Evolutionary conservation across 2,797 vertebrate genomes (phyloP).

Genomic region (Chaetophractus vellerosus): DNA sequence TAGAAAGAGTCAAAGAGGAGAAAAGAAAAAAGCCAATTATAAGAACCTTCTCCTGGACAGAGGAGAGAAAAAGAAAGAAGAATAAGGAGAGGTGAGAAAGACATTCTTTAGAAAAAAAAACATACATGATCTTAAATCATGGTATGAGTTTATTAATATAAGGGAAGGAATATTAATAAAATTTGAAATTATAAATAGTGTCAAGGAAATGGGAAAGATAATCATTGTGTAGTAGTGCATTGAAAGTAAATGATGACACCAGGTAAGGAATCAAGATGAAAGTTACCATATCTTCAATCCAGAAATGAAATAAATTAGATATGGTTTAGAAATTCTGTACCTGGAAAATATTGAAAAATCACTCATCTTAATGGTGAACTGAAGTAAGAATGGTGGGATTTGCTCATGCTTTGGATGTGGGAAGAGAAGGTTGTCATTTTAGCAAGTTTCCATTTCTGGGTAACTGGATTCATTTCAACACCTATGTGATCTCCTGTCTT

Average conservation of each 20-base stretch:
- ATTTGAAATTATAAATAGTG: neutral
- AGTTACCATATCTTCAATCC: neutral
- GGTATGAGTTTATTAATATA: neutral
- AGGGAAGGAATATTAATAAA: neutral
- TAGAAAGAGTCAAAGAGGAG: neutral
- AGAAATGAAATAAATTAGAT: neutral
- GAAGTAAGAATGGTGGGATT: neutral
- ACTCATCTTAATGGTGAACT: neutral
- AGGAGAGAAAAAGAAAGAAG: neutral
- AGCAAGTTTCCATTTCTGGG: neutral
- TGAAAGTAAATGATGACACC: neutral
- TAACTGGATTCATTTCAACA: neutral
- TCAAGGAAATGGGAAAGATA: neutral
- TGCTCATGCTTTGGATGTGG: neutral
- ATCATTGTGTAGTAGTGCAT: neutral
- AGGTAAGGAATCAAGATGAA: neutral
- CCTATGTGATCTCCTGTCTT: neutral
- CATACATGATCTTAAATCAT: neutral
- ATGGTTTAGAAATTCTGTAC: neutral
- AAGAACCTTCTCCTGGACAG: neutral
- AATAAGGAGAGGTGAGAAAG: neutral
- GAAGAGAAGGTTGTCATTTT: neutral
- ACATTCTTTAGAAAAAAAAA: neutral
- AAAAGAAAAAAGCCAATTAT: neutral
- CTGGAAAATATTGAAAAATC: neutral